Conservation (phyloP, 2,113 vertebrate genomes). For the Cinclus mexicanus region DNA sequence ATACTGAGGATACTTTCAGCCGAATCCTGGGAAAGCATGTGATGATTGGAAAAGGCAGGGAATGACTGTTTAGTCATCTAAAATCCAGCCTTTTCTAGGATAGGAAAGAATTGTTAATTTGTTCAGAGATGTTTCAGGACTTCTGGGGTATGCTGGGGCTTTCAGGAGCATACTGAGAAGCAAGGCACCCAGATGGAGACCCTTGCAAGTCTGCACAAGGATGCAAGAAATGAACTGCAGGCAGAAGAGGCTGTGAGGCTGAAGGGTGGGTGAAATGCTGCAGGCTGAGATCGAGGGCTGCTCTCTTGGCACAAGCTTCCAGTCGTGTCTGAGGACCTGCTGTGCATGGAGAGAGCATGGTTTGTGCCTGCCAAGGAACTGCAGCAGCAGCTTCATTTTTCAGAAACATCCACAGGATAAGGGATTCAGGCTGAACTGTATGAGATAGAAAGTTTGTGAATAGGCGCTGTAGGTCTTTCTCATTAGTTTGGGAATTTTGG, state of each 20-base stretch:
- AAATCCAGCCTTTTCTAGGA: background rate
- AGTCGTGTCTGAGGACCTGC: background rate
- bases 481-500: constrained; percentile 32
- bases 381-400: constrained; percentile 1
- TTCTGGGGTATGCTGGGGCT: background rate
- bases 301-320: background rate
- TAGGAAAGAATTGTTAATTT: background rate
- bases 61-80: background rate
- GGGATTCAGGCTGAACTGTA: background rate
- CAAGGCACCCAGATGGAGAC: background rate
- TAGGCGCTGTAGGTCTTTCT: background rate
- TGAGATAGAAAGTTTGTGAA: background rate
- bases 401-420: background rate
- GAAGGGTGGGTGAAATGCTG: background rate
- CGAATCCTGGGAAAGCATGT: background rate
- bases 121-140: background rate
- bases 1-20: background rate
- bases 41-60: background rate
- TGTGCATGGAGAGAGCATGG: background rate
- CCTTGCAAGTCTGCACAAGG: background rate
- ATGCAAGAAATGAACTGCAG: background rate
- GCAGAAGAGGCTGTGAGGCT: background rate
- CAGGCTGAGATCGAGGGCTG: background rate
- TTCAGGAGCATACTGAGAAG: background rate
- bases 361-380: background rate